Conservation (phyloP, 2,113 vertebrate species). For the human (Homo sapiens) region GRCh38 chr9:132836501-132837000, state of each 20-base stretch:
- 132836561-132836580: too few relatives aligned
- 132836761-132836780: rapidly evolving
- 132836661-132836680: too few relatives aligned
- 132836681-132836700: not conserved
- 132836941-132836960: too few relatives aligned
- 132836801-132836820: not conserved
- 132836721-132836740: rapidly evolving
- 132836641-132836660: too few relatives aligned
- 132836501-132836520: not conserved
- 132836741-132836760: rapidly evolving
- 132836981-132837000: rapidly evolving
- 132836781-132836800: not conserved
- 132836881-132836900: rapidly evolving
- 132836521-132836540: not conserved
- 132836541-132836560: too few relatives aligned
- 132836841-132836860: not conserved
- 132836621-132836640: too few relatives aligned
- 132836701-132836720: not conserved
- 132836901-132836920: rapidly evolving
- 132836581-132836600: too few relatives aligned
- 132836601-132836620: too few relatives aligned
- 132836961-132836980: not conserved
- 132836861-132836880: rapidly evolving
- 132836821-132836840: not conserved
- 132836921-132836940: rapidly evolving